Percentiles rank a stretch among this genome's conserved stretches.
phyloP scores from a whole-genome alignment of 2,113 vertebrate species.

The Dolichotis patagonum region DNA sequence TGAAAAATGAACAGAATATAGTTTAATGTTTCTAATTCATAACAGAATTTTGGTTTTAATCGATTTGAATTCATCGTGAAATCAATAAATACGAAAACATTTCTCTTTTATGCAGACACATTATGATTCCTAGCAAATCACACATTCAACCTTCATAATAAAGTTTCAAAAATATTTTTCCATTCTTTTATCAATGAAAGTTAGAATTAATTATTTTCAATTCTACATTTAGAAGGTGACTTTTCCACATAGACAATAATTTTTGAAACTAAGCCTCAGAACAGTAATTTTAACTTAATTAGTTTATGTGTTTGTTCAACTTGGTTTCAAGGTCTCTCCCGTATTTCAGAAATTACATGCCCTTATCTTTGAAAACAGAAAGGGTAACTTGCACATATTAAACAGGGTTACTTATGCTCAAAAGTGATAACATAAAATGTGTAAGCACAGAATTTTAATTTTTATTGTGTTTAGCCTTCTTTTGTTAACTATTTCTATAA shows the following conservation, averaged over 20 bases:
- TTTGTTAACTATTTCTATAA: conserved; percentile 9
- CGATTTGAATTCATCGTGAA: not conserved
- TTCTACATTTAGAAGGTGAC: conserved; percentile 73
- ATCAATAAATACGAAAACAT: not conserved
- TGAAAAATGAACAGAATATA: not conserved
- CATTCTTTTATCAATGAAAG: conserved; percentile 44
- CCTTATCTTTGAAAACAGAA: conserved; percentile 77
- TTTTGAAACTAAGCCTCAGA: conserved; percentile 60
- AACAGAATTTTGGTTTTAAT: not conserved
- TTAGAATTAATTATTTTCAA: conserved; percentile 73
- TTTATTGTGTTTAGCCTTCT: conserved; percentile 36
- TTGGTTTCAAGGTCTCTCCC: conserved; percentile 58
- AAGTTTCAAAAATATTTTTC: conserved; percentile 25
- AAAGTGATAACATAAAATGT: conserved; percentile 67
- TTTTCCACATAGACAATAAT: conserved; percentile 67
- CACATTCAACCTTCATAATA: conserved; percentile 39
- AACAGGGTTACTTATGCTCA: conserved; percentile 59
- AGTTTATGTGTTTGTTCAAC: conserved; percentile 69
- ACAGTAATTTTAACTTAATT: conserved; percentile 74
- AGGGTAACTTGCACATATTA: conserved; percentile 70
- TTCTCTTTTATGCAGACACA: not conserved
- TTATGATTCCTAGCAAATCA: conserved; percentile 30
- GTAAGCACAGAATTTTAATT: conserved; percentile 68
- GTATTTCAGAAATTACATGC: conserved; percentile 57
- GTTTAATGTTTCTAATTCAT: not conserved